phyloP scores from a whole-genome alignment of 2,888 invertebrate species.

The Griposia aprilina region DNA sequence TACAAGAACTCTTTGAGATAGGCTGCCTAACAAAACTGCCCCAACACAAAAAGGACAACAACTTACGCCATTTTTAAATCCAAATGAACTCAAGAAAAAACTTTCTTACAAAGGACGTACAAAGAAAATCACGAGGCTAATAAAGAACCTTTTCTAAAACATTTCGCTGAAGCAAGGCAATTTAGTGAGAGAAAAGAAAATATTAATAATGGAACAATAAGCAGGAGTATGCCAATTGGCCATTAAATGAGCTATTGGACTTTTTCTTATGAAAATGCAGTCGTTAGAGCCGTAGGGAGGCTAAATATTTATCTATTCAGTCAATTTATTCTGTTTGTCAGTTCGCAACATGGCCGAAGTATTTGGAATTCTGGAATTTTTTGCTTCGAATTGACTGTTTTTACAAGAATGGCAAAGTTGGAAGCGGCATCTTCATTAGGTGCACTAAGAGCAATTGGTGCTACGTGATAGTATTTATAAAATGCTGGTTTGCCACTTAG shows the following conservation, averaged over 20 bases:
- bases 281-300: slow-evolving; percentile 38
- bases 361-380: slow-evolving; percentile 5
- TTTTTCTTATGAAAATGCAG: slow-evolving; percentile 49
- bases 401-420: slow-evolving; percentile 23
- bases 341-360: slow-evolving; percentile 12
- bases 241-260: slow-evolving; percentile 58
- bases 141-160: slow-evolving; percentile 75
- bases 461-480: slow-evolving; percentile 51
- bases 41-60: slow-evolving; percentile 59
- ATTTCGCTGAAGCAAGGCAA: slow-evolving; percentile 69
- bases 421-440: slow-evolving; percentile 40
- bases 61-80: slow-evolving; percentile 61
- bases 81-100: slow-evolving; percentile 65
- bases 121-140: slow-evolving; percentile 74
- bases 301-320: slow-evolving; percentile 47
- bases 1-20: slow-evolving; percentile 48
- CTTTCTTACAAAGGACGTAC: slow-evolving; percentile 67
- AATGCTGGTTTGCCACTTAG: slow-evolving; percentile 30
- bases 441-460: slow-evolving; percentile 33
- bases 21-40: slow-evolving; percentile 30
- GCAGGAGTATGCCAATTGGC: slow-evolving; percentile 61
- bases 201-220: slow-evolving; percentile 71
- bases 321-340: slow-evolving; percentile 49
- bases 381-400: slow-evolving; percentile 22
- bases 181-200: slow-evolving; percentile 70